phyloP scores from a whole-genome alignment of 92 coral and sea anemone species.

The Galaxea fascicularis region DNA sequence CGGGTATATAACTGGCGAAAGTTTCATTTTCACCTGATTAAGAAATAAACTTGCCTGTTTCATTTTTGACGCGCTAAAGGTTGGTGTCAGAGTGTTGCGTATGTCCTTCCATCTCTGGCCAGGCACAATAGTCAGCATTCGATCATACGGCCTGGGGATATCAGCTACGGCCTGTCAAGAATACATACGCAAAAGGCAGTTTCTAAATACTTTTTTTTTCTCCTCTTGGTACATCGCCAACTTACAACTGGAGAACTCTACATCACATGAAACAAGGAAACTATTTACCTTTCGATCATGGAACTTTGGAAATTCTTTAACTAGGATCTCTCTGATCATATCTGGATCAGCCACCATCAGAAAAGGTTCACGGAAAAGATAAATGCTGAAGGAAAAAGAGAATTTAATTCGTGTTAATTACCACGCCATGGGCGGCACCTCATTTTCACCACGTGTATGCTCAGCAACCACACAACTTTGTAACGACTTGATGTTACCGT shows the following conservation, averaged over 20 bases:
- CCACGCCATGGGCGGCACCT: neutral
- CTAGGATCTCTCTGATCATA: neutral
- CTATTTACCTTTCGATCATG: neutral
- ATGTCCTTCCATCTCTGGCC: slow-evolving; percentile 69
- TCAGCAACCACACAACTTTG: too few species aligned
- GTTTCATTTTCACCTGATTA: too few species aligned
- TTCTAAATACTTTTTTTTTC: too few species aligned
- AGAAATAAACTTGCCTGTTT: slow-evolving; percentile 36
- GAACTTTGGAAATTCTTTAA: neutral
- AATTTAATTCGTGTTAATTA: neutral
- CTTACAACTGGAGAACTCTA: too few species aligned
- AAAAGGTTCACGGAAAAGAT: neutral
- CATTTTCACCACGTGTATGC: too few species aligned
- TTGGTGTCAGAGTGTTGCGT: slow-evolving; percentile 53
- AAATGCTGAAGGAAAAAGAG: neutral
- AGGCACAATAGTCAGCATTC: slow-evolving; percentile 24
- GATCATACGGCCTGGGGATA: slow-evolving; percentile 44
- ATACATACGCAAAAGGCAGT: too few species aligned
- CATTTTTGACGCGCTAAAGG: slow-evolving; percentile 64
- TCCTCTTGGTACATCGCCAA: too few species aligned
- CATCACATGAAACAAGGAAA: too few species aligned
- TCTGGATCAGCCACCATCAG: neutral
- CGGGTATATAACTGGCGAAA: too few species aligned
- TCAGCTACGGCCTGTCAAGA: too few species aligned
- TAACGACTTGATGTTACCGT: too few species aligned